Evolutionary conservation across 1,140 invertebrate species (phyloP), one percentile per base, ranked within the genome.

Genomic region (Maniola jurtina): DNA sequence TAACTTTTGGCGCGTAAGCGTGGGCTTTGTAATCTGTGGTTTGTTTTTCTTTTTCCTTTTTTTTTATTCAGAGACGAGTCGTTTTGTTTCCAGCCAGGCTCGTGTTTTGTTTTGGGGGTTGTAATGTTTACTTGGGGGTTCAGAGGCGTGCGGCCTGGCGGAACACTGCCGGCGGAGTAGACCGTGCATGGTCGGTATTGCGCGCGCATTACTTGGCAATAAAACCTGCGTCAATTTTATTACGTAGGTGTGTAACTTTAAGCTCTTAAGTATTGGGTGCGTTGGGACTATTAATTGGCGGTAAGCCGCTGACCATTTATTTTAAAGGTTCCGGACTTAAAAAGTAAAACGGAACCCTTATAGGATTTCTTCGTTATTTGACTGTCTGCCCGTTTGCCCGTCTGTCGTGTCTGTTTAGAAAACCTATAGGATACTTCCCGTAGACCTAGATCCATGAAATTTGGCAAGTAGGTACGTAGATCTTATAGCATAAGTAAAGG

Each of bases 191-290:
- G 61, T 77, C 71, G 14, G 64, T 35, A 38, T 61, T 86, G 84
- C 84, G 85, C 85, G 85, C 85, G 84, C 84, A 86, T 48, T 71
- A 38, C 55, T 68, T 68, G 68, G 68, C 66, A 50, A 61, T 64
- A 64, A 75, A 80, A 80, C 78, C 80, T 84, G 79, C 78, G 84
- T 85, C 84, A 83, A 85, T 88, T 88, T 84, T 84, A 87, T 84
- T 82, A 83, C 82, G 83, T 86, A 88, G 81, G 80, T 86, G 80
- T 86, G 82, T 84, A 84, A 83, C 70, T 71, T 76, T 71, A 63
- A 76, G 71, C 75, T 73, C 71, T 76, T 75, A 70, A 70, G 71
- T 73, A 62, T 70, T 72, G 73, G 75, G 71, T 75, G 70, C 74
- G 71, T 76, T 76, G 61, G 64, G 55, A 63, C 68, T 63, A 59